A percentile compares a stretch with the other conserved stretches of the same genome.
These are phyloP conservation scores for Norana najaformis DNA, from an alignment of 2,888 invertebrate species.

Conservation along the genomic window DNA sequence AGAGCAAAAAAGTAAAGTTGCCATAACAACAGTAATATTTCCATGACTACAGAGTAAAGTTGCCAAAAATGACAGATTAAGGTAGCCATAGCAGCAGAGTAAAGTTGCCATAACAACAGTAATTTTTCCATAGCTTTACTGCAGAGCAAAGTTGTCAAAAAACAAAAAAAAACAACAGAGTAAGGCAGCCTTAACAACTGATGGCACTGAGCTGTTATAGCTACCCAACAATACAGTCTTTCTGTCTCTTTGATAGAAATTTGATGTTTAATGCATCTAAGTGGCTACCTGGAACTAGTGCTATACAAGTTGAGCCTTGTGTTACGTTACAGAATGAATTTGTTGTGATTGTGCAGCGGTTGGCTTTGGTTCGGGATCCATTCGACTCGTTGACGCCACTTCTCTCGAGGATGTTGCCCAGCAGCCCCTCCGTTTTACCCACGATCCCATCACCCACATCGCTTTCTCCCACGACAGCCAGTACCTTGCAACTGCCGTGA, in stretches of 20 bases:
- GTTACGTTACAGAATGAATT: constrained; percentile 7
- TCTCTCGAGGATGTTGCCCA: constrained; percentile 55
- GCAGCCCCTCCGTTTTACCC: constrained; percentile 59
- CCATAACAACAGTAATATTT: not conserved
- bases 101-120: not conserved
- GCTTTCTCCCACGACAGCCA: constrained; percentile 59
- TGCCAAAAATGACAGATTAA: not conserved
- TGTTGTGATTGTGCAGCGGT: constrained; percentile 38
- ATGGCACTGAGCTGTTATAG: too few species aligned
- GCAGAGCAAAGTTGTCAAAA: too few species aligned
- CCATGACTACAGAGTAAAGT: too few species aligned
- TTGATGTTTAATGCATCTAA: too few species aligned
- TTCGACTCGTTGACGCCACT: constrained; percentile 59
- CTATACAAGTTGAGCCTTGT: not conserved
- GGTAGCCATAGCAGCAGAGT: not conserved
- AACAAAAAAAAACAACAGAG: too few species aligned
- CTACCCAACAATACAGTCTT: too few species aligned
- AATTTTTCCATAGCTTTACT: too few species aligned
- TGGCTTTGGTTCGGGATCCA: constrained; percentile 50
- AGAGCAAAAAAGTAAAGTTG: not conserved
- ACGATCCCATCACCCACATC: constrained; percentile 59
- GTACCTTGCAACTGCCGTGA: constrained; percentile 62
- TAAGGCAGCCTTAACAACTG: too few species aligned
- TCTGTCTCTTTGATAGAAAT: too few species aligned
- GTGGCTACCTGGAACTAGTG: not conserved